phyloP scores from a whole-genome alignment of 2,797 vertebrate species.

The Sebastolobus alascanus region DNA sequence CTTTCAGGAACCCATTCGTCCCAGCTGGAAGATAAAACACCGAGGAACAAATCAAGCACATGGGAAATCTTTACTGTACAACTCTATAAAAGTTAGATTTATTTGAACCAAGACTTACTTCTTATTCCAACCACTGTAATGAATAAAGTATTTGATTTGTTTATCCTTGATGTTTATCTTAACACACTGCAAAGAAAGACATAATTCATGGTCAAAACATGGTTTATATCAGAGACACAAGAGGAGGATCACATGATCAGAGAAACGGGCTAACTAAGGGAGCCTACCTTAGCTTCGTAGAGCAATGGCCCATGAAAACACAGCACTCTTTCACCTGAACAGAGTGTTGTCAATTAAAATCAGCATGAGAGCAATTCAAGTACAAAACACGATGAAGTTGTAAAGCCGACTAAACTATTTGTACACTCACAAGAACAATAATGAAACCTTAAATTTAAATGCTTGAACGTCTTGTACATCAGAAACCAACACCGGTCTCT shows the following conservation, averaged over 20 bases:
- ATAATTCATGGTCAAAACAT: constrained; percentile 20
- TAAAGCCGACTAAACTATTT: constrained; percentile 10
- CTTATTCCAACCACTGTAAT: constrained; percentile 99
- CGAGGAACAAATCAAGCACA: constrained; percentile 17
- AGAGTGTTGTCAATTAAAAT: constrained; percentile 56
- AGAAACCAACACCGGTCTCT: not conserved
- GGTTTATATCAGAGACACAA: not conserved
- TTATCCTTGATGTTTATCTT: constrained; percentile 99
- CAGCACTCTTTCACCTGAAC: constrained; percentile 97
- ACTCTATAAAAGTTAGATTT: not conserved
- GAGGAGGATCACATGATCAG: not conserved
- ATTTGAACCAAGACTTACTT: constrained; percentile 89
- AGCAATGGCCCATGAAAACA: constrained; percentile 99
- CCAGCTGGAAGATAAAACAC: constrained; percentile 87
- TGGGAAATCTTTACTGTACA: not conserved
- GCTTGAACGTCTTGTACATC: not conserved
- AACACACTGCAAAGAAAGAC: constrained; percentile 91
- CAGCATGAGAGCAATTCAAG: constrained; percentile 32
- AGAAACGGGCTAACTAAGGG: not conserved
- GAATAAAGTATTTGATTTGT: constrained; percentile 99
- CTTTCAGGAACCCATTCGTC: constrained; percentile 99
- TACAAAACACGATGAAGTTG: not conserved
- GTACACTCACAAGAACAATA: not conserved
- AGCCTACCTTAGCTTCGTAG: constrained; percentile 98
- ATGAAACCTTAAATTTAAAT: not conserved